phyloP scores from a whole-genome alignment of 1,140 invertebrate species.

The Drosophila varians region DNA sequence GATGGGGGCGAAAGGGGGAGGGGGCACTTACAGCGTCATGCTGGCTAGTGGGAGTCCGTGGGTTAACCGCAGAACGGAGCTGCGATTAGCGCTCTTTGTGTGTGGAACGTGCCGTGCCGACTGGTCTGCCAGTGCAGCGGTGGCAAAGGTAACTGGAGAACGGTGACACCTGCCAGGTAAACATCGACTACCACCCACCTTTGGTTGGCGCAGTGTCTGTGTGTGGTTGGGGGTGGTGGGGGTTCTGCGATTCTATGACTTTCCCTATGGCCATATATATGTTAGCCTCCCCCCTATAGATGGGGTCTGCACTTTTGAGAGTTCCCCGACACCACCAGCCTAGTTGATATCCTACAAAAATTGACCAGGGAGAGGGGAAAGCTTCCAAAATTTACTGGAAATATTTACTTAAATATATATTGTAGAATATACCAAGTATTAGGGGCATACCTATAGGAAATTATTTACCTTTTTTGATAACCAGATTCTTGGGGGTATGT shows the following conservation, averaged over 20 bases:
- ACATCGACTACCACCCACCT: neutral
- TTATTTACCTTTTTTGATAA: too few relatives aligned
- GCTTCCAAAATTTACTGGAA: too few relatives aligned
- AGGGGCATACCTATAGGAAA: too few relatives aligned
- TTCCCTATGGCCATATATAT: neutral
- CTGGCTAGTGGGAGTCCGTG: conserved; percentile 24
- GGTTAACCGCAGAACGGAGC: neutral
- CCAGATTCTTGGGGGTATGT: too few relatives aligned
- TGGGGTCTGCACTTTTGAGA: neutral
- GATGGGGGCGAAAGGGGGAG: too few relatives aligned
- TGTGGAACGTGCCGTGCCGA: conserved; percentile 50
- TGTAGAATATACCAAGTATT: too few relatives aligned
- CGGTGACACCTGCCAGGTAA: conserved; percentile 9
- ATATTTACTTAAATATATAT: too few relatives aligned
- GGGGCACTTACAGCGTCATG: conserved; percentile 45
- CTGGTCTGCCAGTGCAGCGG: conserved; percentile 24
- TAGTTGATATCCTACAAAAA: neutral
- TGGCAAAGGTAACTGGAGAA: conserved; percentile 8
- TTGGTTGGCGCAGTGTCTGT: neutral
- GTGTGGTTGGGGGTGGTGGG: neutral
- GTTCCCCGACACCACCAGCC: neutral
- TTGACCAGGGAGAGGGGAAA: too few relatives aligned
- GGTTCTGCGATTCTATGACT: neutral
- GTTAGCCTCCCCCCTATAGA: neutral
- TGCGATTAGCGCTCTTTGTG: conserved; percentile 10